Evolutionary conservation across 1,140 invertebrate genomes (phyloP), one percentile per base, ranked within the genome.

Genomic region (Physella acuta): DNA sequence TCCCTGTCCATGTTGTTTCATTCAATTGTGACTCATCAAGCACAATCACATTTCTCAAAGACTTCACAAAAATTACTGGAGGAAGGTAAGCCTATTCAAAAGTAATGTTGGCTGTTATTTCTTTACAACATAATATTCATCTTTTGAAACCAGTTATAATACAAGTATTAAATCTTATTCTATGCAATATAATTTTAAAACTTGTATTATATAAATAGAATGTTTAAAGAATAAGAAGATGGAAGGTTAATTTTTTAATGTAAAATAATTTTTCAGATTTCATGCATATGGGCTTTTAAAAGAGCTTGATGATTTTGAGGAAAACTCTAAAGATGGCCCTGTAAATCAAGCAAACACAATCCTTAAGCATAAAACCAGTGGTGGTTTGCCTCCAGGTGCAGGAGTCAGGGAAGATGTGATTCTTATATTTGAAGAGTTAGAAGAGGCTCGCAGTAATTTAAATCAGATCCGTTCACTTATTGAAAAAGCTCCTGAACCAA

Each of bases 281-380:
- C 85, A 86, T 76, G 83, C 82, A 0, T 86, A 85, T 78, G 81
- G 78, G 31, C 76, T 85, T 30, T 76, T 81, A 11, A 85, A 82
- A 80, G 82, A 85, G 70, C 77, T 84, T 76, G 85, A 85, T 49
- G 71, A 78, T 3, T 84, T 80, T 73, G 82, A 82, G 59, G 66
- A 73, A 16, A 59, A 76, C 11, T 58, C 79, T 26, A 78, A 80
- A 26, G 73, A 75, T 24, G 66, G 70, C 26, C 79, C 76, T n/a
- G 78, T 76, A 53, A 76, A 76, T 53, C 62, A 72, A 28, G 81
- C 84, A n/a, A 83, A 85, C 68, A 77, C 85, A 56, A 72, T 84
- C 17, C 65, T 85, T 60, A 84, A 82, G 68, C 81, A 78, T 67
- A 82, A 82, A 55, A 82, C 80, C 5, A 81, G 76, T 74, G 84